phyloP scores from a whole-genome alignment of 2,888 invertebrate species.

The Marasmarcha lunaedactyla region DNA sequence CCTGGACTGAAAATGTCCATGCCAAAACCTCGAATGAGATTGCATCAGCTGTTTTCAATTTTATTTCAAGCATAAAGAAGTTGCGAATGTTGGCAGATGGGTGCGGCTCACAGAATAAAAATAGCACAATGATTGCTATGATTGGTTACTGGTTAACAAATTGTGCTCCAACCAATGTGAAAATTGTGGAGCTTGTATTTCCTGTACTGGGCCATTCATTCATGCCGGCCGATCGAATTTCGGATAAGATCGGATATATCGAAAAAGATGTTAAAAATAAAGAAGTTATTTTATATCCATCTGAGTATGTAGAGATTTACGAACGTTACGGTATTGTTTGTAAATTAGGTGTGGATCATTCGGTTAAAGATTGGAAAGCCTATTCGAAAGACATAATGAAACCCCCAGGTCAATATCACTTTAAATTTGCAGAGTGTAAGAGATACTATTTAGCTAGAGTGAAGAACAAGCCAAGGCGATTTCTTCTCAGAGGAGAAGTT shows the following conservation, averaged over 20 bases:
- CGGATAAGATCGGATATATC: background rate
- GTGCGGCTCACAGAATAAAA: no score
- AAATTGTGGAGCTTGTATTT: background rate
- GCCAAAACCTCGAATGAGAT: background rate
- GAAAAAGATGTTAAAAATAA: background rate
- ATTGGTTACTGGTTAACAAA: background rate
- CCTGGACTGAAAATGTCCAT: constrained; percentile 2
- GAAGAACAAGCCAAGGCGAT: background rate
- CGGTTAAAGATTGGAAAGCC: background rate
- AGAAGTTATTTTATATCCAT: background rate
- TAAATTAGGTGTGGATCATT: background rate
- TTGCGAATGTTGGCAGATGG: background rate
- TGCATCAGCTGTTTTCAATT: background rate
- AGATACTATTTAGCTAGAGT: background rate
- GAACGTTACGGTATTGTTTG: background rate
- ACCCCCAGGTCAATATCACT: background rate
- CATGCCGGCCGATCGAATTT: background rate
- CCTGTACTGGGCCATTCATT: background rate
- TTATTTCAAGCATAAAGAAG: background rate
- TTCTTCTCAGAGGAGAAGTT: background rate
- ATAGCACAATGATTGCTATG: background rate
- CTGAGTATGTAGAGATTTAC: background rate
- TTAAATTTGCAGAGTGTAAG: background rate
- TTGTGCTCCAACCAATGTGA: background rate
- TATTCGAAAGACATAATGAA: background rate